phyloP scores from a whole-genome alignment of 2,113 vertebrate species.

The Apeltes quadracus region DNA sequence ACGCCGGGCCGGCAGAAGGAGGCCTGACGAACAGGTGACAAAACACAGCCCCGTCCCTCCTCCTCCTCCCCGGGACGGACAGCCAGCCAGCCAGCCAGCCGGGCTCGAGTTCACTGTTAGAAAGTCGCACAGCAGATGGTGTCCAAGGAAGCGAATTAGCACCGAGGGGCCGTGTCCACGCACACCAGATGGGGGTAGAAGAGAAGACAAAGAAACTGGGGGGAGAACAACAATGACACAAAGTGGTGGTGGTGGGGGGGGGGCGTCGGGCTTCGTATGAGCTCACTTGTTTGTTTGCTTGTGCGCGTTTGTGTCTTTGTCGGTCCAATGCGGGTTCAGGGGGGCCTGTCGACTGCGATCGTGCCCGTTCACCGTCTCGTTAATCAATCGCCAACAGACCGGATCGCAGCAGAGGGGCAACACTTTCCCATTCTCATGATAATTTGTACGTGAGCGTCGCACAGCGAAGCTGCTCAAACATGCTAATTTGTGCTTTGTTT shows the following conservation, averaged over 20 bases:
- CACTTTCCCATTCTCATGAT: constrained; percentile 40
- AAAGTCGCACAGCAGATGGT: constrained; percentile 78
- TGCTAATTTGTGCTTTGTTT: constrained; percentile 36
- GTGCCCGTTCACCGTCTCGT: constrained; percentile 10
- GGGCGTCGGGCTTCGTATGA: constrained; percentile 31
- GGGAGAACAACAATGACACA: constrained; percentile 62
- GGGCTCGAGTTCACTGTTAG: constrained; percentile 74
- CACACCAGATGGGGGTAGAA: constrained; percentile 69
- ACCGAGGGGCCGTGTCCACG: constrained; percentile 55
- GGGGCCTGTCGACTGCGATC: constrained; percentile 30
- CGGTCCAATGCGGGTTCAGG: constrained; percentile 13
- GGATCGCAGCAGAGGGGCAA: constrained; percentile 2
- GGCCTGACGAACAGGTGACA: constrained; percentile 72
- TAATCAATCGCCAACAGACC: constrained; percentile 16
- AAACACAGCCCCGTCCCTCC: constrained; percentile 41
- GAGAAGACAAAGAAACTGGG: constrained; percentile 67
- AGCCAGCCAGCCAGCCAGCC: no score
- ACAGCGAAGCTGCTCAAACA: constrained; percentile 43
- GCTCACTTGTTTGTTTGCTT: constrained; percentile 66
- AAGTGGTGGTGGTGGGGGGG: constrained; percentile 20
- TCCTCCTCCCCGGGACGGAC: constrained; percentile 47
- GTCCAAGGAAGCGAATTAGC: constrained; percentile 78
- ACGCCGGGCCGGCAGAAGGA: constrained; percentile 67
- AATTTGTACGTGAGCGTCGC: constrained; percentile 33
- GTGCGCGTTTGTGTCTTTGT: constrained; percentile 50